Conservation (phyloP, 1,140 invertebrate genomes). For the Anastatus disparis region DNA sequence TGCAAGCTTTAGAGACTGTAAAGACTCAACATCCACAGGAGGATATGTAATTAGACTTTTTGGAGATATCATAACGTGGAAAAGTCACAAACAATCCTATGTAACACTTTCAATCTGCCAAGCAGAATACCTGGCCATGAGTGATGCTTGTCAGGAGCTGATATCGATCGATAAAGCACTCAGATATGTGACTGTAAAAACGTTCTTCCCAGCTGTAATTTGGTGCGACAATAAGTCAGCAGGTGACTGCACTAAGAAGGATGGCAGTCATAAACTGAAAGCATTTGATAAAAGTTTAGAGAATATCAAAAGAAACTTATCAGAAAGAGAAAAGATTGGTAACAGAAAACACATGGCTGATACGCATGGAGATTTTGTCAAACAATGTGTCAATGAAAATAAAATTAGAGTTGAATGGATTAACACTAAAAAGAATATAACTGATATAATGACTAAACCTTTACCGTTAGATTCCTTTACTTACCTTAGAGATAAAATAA, state of each 20-base stretch:
- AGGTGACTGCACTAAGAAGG: slow-evolving; percentile 4
- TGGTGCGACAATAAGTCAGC: slow-evolving; percentile 36
- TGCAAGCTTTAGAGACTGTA: slow-evolving; percentile 40
- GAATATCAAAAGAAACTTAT: slow-evolving; percentile 40
- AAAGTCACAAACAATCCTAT: slow-evolving; percentile 45
- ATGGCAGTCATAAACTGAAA: slow-evolving; percentile 35
- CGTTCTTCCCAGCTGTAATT: slow-evolving; percentile 4
- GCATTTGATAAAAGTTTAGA: slow-evolving; percentile 36
- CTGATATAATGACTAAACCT: slow-evolving; percentile 47
- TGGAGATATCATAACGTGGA: slow-evolving; percentile 46
- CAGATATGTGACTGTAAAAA: slow-evolving; percentile 31
- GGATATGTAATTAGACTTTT: slow-evolving; percentile 33
- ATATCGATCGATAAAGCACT: slow-evolving; percentile 43
- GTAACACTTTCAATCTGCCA: slow-evolving; percentile 50
- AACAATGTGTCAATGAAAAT: slow-evolving; percentile 42
- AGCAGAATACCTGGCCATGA: slow-evolving; percentile 53
- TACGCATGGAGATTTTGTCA: slow-evolving; percentile 42
- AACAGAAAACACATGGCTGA: slow-evolving; percentile 42
- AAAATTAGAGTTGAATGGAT: slow-evolving; percentile 42
- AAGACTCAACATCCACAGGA: slow-evolving; percentile 9
- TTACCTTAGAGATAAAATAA: slow-evolving; percentile 42
- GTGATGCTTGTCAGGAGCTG: slow-evolving; percentile 46
- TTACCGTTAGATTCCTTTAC: slow-evolving; percentile 30
- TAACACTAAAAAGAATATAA: slow-evolving; percentile 41
- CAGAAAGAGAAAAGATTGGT: slow-evolving; percentile 39